Evolutionary conservation across 2,113 vertebrate genomes (phyloP).

Genomic region (Agapornis roseicollis): DNA sequence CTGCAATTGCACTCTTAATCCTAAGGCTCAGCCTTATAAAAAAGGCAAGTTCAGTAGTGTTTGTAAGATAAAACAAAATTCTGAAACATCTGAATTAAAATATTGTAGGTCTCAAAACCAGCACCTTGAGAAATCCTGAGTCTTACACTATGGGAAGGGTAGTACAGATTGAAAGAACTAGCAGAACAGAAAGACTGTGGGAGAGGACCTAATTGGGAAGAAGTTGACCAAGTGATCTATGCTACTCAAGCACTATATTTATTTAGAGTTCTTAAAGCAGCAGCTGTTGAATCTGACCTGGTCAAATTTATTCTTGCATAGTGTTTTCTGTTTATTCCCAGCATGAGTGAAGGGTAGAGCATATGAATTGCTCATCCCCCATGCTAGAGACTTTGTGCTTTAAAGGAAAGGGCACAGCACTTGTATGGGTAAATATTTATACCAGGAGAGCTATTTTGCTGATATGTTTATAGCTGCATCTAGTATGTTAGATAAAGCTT

Average conservation of each 20-base stretch:
- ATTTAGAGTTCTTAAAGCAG: background rate
- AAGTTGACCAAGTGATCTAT: background rate
- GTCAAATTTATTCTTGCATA: background rate
- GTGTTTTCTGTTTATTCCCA: background rate
- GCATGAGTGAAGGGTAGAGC: background rate
- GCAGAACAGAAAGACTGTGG: background rate
- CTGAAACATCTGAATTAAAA: background rate
- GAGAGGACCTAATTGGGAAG: background rate
- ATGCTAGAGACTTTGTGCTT: background rate
- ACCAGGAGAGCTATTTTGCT: background rate
- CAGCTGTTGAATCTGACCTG: background rate
- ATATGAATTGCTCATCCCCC: background rate
- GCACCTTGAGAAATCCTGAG: background rate
- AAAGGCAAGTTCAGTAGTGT: background rate
- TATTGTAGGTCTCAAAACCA: background rate
- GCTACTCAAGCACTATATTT: background rate
- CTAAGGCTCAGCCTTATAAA: background rate
- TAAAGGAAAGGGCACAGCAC: background rate
- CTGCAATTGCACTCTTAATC: background rate
- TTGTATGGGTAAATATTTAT: background rate
- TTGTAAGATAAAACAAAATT: background rate
- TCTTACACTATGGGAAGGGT: background rate
- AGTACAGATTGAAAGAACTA: background rate
- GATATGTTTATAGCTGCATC: background rate
- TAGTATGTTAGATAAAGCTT: background rate